phyloP scores from a whole-genome alignment of 2,797 vertebrate genomes.

The Ceryle rudis region DNA sequence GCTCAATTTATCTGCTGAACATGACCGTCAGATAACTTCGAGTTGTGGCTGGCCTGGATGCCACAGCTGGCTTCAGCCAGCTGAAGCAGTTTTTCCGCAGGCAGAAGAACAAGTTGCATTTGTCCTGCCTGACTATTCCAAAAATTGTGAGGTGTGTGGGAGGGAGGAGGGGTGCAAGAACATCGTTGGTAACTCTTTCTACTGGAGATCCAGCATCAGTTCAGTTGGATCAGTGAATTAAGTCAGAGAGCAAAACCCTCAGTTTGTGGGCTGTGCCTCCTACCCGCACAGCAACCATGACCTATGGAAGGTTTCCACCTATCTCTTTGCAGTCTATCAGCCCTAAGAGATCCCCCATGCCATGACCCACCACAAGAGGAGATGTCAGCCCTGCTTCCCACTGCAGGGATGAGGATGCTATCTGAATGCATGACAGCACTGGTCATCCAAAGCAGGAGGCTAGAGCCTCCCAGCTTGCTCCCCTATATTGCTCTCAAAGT shows the following conservation, averaged over 20 bases:
- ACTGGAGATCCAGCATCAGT: neutral
- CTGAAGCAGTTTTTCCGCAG: constrained; percentile 10
- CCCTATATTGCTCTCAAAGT: neutral
- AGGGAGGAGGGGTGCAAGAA: neutral
- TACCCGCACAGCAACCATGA: fast-evolving
- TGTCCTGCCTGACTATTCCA: neutral
- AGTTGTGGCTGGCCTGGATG: neutral
- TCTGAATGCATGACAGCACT: neutral
- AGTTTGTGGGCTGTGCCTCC: neutral
- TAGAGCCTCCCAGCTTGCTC: neutral
- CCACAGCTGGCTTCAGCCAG: neutral
- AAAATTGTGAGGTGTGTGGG: neutral
- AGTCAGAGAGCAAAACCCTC: neutral
- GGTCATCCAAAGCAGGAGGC: fast-evolving
- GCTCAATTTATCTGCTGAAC: neutral
- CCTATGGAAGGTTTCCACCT: neutral
- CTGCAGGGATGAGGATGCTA: neutral
- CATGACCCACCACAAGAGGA: neutral
- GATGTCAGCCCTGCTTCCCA: neutral
- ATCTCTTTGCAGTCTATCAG: neutral
- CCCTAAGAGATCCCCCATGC: neutral
- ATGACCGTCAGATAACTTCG: constrained; percentile 19
- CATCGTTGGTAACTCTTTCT: neutral
- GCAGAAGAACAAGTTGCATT: neutral
- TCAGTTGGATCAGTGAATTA: neutral